These are phyloP conservation scores for Epinotia demarniana DNA, from an alignment of 2,888 invertebrate species.

Conservation along the genomic window DNA sequence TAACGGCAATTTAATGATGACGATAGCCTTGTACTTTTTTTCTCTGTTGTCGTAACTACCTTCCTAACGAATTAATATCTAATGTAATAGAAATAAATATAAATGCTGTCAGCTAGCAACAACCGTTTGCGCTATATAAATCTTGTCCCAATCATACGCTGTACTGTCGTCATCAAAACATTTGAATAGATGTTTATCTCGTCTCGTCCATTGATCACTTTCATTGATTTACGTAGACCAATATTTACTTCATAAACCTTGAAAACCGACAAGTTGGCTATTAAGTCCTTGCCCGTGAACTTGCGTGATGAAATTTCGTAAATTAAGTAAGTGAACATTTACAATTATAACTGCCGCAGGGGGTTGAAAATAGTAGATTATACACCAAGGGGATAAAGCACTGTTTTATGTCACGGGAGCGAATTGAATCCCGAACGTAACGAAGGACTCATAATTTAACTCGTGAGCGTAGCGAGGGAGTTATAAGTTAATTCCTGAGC, in stretches of 20 bases:
- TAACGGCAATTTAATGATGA: too few relatives aligned
- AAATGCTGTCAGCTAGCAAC: not conserved
- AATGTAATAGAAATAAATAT: not conserved
- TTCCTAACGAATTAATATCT: not conserved
- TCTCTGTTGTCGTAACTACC: not conserved
- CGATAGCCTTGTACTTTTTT: too few relatives aligned
- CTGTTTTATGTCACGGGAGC: too few relatives aligned
- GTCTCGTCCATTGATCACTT: slow-evolving; percentile 21
- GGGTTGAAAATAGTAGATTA: slow-evolving; percentile 8
- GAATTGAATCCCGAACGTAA: too few relatives aligned
- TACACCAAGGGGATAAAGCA: too few relatives aligned
- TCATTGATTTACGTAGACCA: slow-evolving; percentile 14
- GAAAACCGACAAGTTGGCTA: not conserved
- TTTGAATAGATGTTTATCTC: slow-evolving; percentile 6
- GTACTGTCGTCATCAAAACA: slow-evolving; percentile 5
- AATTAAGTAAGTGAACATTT: not conserved
- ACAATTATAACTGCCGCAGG: not conserved
- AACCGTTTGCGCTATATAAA: not conserved
- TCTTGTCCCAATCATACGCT: slow-evolving; percentile 4
- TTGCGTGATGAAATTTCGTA: slow-evolving; percentile 3
- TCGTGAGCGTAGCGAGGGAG: too few relatives aligned
- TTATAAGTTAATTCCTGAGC: too few relatives aligned
- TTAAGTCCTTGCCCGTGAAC: not conserved
- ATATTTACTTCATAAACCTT: slow-evolving; percentile 10
- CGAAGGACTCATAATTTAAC: too few relatives aligned